Evolutionary conservation across 1,140 invertebrate species (phyloP).

Genomic region (Odontomachus brunneus): DNA sequence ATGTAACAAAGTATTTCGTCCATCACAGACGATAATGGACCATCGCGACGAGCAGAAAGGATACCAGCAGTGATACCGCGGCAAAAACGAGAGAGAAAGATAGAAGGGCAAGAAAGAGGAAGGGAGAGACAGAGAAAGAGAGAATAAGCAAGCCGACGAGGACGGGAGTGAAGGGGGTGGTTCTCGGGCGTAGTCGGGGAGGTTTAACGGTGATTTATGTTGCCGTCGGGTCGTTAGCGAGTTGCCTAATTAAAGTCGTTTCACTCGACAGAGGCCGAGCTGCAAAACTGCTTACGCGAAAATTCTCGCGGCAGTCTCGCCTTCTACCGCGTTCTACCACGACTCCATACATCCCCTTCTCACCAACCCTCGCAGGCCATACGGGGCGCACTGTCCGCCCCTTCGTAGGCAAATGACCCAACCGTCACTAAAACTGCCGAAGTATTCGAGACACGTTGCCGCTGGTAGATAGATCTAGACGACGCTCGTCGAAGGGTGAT

Average conservation of each 20-base stretch:
- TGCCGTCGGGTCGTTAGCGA: conserved; percentile 72
- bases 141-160: neutral
- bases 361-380: neutral
- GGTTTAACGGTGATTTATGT: conserved; percentile 75
- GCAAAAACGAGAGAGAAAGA: neutral
- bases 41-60: too few species aligned
- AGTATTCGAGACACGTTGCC: conserved; percentile 35
- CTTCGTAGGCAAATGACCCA: conserved; percentile 2
- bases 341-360: neutral
- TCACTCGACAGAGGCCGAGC: conserved; percentile 56
- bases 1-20: neutral
- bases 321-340: conserved; percentile 6
- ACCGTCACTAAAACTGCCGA: neutral
- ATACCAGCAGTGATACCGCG: too few species aligned
- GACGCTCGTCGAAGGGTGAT: too few species aligned
- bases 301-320: conserved; percentile 53
- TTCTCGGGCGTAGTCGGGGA: conserved; percentile 39
- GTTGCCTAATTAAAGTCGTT: conserved; percentile 75
- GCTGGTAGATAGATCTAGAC: too few species aligned
- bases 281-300: conserved; percentile 69
- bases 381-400: conserved; percentile 14
- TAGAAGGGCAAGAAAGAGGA: neutral
- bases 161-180: neutral
- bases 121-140: conserved; percentile 1
- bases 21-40: conserved; percentile 4